Base-by-base conservation (phyloP, 1,140 invertebrate genomes). In the Temnothorax nylanderi region DNA sequence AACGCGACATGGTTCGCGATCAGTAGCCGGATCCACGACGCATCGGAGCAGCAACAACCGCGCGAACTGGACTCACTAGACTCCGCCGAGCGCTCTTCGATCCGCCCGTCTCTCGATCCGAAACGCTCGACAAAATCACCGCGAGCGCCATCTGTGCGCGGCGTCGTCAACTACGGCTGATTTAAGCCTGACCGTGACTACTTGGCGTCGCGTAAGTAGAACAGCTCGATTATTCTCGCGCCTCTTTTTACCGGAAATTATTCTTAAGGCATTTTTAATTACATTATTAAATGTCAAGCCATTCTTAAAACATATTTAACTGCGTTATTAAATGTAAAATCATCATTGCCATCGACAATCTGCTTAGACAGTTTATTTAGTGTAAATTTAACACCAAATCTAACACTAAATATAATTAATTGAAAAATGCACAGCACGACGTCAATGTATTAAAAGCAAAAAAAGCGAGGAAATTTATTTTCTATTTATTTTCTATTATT, bases 191-290 rank as follows among this genome's bases (percentile, higher is more conserved):
- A 26, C n/a, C 1, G 2, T 34, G 64, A 62, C 56, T 77, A 77
- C 58, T 77, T 44, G 16, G 10, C 16, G 4, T 32, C 11, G 26
- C n/a, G 1, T 3, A 44, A 67, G 56, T 77, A 16, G 26, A 64
- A 62, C 6, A 77, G 41, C 37, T 77, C 58, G 3, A 34, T 77
- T 47, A 60, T 37, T 71, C 21, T 18, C 7, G 16, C 6, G 21
- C n/a, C 16, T 11, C 7, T 32, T 67, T 34, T 26, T 49, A n/a
- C 32, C 3, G 21, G 18, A 13, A 21, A 10, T 54, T 54, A 10
- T 54, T 54, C 11, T 56, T 41, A 2, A 81, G 51, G 21, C 1
- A 41, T 56, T 69, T 67, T 54, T 32, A 72, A 72, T 81, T 71
- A 13, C 3, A 2, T 18, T 65, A 21, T 65, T 65, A 62, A 18